Evolutionary conservation across 1,140 invertebrate genomes (phyloP).

Genomic region (Eueides isabella): DNA sequence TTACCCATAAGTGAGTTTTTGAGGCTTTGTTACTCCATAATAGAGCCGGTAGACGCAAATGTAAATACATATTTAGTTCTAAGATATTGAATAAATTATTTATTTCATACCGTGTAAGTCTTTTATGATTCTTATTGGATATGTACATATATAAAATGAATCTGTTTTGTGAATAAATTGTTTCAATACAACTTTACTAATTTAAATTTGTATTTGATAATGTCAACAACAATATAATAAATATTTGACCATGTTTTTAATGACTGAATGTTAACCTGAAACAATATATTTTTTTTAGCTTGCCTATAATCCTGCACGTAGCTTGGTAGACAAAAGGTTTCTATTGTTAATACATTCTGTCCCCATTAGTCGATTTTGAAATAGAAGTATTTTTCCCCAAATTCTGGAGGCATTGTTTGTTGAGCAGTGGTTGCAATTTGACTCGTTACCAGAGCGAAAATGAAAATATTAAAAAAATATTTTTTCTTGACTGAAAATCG

Average conservation of each 20-base stretch:
- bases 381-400: too few relatives aligned
- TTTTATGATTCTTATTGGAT: conserved; percentile 31
- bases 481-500: too few relatives aligned
- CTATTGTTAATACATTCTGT: too few relatives aligned
- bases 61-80: conserved; percentile 57
- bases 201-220: neutral
- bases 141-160: neutral
- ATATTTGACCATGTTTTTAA: neutral
- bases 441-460: too few relatives aligned
- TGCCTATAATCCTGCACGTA: too few relatives aligned
- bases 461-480: too few relatives aligned
- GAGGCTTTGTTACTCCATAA: conserved; percentile 57
- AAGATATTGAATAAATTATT: conserved; percentile 71
- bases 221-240: neutral
- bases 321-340: too few relatives aligned
- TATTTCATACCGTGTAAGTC: conserved; percentile 55
- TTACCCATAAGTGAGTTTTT: conserved; percentile 51
- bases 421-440: too few relatives aligned
- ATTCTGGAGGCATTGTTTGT: too few relatives aligned
- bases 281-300: neutral
- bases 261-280: too few relatives aligned
- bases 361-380: too few relatives aligned
- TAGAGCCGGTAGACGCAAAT: conserved; percentile 49
- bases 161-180: neutral
- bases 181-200: neutral